These are phyloP conservation scores for Escarpia spicata DNA, from an alignment of 2,888 invertebrate species.

Conservation along the genomic window DNA sequence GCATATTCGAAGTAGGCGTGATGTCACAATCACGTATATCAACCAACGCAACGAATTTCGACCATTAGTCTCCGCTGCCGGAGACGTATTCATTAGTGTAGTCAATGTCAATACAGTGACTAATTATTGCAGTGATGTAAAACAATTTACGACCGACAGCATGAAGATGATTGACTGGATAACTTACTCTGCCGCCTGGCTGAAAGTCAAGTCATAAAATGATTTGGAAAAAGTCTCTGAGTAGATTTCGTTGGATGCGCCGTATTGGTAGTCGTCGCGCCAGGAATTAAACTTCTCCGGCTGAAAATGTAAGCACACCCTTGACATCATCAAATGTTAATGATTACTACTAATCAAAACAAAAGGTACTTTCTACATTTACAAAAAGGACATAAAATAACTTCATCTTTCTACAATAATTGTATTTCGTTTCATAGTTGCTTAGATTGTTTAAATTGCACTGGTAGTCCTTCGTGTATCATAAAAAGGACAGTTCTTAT, in stretches of 20 bases:
- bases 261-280: slow-evolving; percentile 45
- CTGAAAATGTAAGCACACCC: background rate
- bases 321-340: too few species aligned
- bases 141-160: background rate
- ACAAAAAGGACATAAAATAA: too few species aligned
- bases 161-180: too few species aligned
- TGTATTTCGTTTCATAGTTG: too few species aligned
- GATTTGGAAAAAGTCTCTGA: slow-evolving; percentile 70
- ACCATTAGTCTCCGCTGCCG: too few species aligned
- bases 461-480: background rate
- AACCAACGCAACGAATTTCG: too few species aligned
- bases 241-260: slow-evolving; percentile 50
- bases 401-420: too few species aligned
- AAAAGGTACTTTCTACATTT: too few species aligned
- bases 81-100: too few species aligned
- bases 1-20: too few species aligned
- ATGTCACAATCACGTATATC: too few species aligned
- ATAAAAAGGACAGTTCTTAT: background rate
- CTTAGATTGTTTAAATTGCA: background rate
- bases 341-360: too few species aligned
- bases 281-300: slow-evolving; percentile 29
- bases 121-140: background rate
- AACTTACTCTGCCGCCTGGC: slow-evolving; percentile 98
- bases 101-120: background rate
- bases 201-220: slow-evolving; percentile 98